Evolutionary conservation across 2,888 invertebrate species (phyloP).

Genomic region (Clostera curtula): DNA sequence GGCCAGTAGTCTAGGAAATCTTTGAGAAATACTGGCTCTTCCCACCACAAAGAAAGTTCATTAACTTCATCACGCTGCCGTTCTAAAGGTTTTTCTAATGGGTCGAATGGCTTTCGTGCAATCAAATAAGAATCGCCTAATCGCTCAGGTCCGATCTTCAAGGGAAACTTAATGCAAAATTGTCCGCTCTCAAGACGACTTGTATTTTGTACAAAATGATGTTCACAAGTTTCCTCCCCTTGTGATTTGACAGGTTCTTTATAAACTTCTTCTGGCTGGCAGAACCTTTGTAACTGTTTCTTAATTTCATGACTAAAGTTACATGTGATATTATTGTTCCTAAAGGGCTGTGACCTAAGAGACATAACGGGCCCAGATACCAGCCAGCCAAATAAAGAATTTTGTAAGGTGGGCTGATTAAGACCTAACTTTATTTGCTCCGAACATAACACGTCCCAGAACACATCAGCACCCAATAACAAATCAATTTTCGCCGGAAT

Average conservation of each 20-base stretch:
- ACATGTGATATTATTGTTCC: not conserved
- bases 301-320: not conserved
- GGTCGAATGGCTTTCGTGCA: slow-evolving; percentile 17
- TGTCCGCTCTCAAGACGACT: slow-evolving; percentile 13
- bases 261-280: not conserved
- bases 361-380: not conserved
- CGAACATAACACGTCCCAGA: not conserved
- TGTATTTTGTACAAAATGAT: slow-evolving; percentile 15
- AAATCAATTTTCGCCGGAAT: not conserved
- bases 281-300: not conserved
- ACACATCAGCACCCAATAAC: not conserved
- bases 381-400: not conserved
- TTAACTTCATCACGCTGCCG: slow-evolving; percentile 8
- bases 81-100: slow-evolving; percentile 15
- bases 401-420: not conserved
- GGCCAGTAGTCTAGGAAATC: not conserved
- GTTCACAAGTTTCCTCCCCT: not conserved
- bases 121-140: slow-evolving; percentile 7
- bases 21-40: slow-evolving; percentile 4
- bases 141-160: not conserved
- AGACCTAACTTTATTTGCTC: not conserved
- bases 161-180: slow-evolving; percentile 18
- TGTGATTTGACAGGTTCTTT: not conserved
- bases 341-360: too few species aligned
- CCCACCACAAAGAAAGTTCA: slow-evolving; percentile 1